These are phyloP conservation scores for Lanistes nyassanus DNA, from an alignment of 1,140 invertebrate genomes.

Conservation along the genomic window DNA sequence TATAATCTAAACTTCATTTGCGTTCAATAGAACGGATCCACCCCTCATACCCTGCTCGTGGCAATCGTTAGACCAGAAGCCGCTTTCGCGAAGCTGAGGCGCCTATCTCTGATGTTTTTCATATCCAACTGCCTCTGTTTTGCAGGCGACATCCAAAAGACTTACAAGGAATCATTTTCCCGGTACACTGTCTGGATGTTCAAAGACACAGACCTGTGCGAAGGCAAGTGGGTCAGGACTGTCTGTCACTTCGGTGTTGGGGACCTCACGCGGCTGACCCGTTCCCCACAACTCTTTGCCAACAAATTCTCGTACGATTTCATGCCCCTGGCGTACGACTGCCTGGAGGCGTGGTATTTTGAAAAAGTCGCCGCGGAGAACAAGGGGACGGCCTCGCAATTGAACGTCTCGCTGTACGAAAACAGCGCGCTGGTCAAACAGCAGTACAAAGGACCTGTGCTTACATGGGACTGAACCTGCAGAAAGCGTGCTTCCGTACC, in stretches of 20 bases:
- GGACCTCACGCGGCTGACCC: conserved; percentile 32
- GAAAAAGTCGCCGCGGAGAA: conserved; percentile 16
- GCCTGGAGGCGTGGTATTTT: conserved; percentile 38
- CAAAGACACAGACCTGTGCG: not conserved
- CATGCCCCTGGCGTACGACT: conserved; percentile 29
- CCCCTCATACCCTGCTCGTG: too few relatives aligned
- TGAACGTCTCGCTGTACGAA: not conserved
- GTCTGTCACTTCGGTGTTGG: conserved; percentile 40
- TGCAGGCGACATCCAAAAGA: not conserved
- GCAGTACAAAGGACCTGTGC: not conserved
- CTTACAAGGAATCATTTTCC: conserved; percentile 21
- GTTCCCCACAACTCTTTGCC: conserved; percentile 30
- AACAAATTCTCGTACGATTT: conserved; percentile 35
- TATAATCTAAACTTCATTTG: too few relatives aligned
- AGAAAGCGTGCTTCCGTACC: not conserved
- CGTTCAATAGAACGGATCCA: too few relatives aligned
- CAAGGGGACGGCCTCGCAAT: not conserved
- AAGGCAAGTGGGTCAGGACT: conserved; percentile 27
- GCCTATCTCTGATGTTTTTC: not conserved
- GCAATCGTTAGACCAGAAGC: too few relatives aligned
- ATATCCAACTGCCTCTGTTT: not conserved
- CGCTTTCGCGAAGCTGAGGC: not conserved
- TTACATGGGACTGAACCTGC: not conserved
- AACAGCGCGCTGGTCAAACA: not conserved
- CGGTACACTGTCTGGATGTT: conserved; percentile 33